Evolutionary conservation across 2,113 vertebrate genomes (phyloP).

Genomic region (Xerus inauris): DNA sequence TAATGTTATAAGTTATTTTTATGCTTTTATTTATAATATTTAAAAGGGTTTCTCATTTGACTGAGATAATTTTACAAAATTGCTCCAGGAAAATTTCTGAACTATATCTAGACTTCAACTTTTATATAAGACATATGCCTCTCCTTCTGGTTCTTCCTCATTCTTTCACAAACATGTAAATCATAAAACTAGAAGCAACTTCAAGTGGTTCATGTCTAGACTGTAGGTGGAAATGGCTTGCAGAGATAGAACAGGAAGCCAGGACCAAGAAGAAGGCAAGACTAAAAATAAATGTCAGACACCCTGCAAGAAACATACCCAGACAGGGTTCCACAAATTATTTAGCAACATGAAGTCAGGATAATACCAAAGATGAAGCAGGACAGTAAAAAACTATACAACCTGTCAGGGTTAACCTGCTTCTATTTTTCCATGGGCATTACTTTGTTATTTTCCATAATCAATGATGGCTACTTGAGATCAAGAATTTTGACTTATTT

Average conservation of each 20-base stretch:
- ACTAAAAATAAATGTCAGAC: constrained; percentile 54
- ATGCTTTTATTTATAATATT: constrained; percentile 15
- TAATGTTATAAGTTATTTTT: constrained; percentile 3
- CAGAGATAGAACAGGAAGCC: constrained; percentile 50
- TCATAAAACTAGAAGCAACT: constrained; percentile 49
- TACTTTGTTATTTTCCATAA: not conserved
- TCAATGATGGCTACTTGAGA: not conserved
- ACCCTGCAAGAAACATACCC: not conserved
- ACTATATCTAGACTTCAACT: constrained; percentile 46
- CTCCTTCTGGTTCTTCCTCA: not conserved
- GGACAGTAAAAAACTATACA: not conserved
- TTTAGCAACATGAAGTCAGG: not conserved
- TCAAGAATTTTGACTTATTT: not conserved
- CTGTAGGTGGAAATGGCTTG: constrained; percentile 67
- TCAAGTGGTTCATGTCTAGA: constrained; percentile 71
- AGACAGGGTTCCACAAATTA: not conserved
- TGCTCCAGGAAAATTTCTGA: constrained; percentile 12
- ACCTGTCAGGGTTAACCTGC: not conserved
- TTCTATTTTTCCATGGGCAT: not conserved
- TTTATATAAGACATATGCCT: constrained; percentile 56
- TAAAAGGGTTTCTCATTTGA: not conserved
- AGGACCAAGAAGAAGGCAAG: not conserved
- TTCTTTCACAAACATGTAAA: constrained; percentile 49
- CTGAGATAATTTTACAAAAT: constrained; percentile 1
- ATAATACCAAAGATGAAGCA: not conserved